A percentile compares a stretch with the other conserved stretches of the same genome.
Conservation (phyloP, 2,888 invertebrate species). For the Plagodis dolabraria region DNA sequence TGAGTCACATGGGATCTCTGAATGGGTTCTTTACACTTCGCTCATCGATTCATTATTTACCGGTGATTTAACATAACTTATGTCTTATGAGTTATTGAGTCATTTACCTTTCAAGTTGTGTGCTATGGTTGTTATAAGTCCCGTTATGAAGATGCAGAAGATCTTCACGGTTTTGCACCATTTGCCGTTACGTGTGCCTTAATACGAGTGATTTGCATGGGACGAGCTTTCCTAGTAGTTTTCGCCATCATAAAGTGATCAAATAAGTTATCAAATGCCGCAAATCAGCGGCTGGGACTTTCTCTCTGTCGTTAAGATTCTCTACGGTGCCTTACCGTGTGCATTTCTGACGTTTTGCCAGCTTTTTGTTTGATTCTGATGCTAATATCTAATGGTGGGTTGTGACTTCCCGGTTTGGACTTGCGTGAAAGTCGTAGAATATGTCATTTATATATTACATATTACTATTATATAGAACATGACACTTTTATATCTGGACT, state of each 20-base stretch:
- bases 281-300: conserved; percentile 72
- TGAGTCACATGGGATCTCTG: conserved; percentile 74
- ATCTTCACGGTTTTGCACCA: conserved; percentile 27
- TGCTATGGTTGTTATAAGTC: conserved; percentile 58
- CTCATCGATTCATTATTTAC: conserved; percentile 56
- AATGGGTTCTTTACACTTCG: conserved; percentile 65
- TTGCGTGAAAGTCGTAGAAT: conserved; percentile 29
- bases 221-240: conserved; percentile 74
- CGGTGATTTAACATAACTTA: conserved; percentile 39
- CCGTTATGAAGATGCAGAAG: conserved; percentile 61
- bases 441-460: conserved; percentile 2
- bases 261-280: conserved; percentile 76
- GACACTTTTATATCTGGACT: not conserved
- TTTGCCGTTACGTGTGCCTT: conserved; percentile 63
- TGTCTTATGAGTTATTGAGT: conserved; percentile 57
- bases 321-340: conserved; percentile 60
- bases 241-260: conserved; percentile 83
- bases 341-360: conserved; percentile 65
- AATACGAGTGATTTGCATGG: conserved; percentile 73
- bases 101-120: conserved; percentile 58
- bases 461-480: not conserved
- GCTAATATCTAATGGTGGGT: conserved; percentile 63
- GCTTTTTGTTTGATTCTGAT: conserved; percentile 70
- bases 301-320: conserved; percentile 76
- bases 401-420: conserved; percentile 50